Base-by-base conservation (phyloP, 2,888 invertebrate genomes). In the Cantharis rufa region DNA sequence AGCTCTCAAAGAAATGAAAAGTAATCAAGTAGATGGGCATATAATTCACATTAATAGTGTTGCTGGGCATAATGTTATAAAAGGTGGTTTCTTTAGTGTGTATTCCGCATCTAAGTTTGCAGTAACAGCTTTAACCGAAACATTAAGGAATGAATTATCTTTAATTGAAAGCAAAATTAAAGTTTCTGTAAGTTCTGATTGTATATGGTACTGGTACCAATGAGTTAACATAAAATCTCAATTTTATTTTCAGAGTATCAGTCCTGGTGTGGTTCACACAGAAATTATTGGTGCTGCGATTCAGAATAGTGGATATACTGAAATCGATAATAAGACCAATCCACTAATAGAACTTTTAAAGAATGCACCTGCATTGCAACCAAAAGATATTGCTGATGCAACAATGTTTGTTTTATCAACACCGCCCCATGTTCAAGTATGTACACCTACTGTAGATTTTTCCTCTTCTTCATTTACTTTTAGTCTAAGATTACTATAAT, bases 351-450 rank as follows among this genome's bases (percentile, higher is more conserved):
- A 48, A 48, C 4, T 7, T 48, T 16, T 66, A 3, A 13, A 66
- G 1, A 24, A 10, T 13, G 10, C 16, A 10, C 64, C 64, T 3
- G 1, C 73, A 61, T 69, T 83, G 5, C 15, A 79, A 21, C 18
- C 81, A 27, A 80, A 79, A 71, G 82, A 83, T 79, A 71, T 84
- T 28, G 82, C 83, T 16, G 83, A 84, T 70, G 81, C 83, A 7
- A 79, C 81, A 11, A 64, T 81, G 71, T 84, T 82, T 64, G 82
- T 78, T 28, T 69, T 84, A 18, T 82, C 83, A 9, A 83, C 84
- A 10, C 83, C 83, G 62, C 80, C 82, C 62, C 80, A 83, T 69
- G 83, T 84, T 13, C 82, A 83, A 78, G 84, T 84, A 64, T n/a
- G 48, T 24, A 48, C n/a, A 48, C n/a, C 1, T 48, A n/a, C 4